Conservation (phyloP, 2,797 vertebrate genomes). For the Brachyrhaphis roseni region DNA sequence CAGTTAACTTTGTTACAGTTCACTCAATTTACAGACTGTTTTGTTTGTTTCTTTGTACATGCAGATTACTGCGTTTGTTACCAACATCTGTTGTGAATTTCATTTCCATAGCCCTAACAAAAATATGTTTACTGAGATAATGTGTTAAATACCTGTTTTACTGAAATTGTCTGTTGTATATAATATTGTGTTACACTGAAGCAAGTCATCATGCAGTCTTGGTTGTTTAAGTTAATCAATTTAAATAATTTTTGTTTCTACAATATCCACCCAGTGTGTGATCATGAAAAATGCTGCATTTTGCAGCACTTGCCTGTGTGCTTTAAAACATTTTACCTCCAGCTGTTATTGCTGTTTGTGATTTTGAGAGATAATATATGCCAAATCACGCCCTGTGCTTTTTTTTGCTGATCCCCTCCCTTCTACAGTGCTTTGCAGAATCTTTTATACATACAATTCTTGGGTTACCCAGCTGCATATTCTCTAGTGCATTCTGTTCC, state of each 20-base stretch:
- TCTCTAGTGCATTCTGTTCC: constrained; percentile 51
- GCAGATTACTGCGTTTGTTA: neutral
- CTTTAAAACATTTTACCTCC: constrained; percentile 26
- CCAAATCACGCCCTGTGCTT: constrained; percentile 59
- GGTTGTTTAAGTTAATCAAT: constrained; percentile 30
- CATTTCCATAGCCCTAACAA: neutral
- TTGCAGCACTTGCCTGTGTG: constrained; percentile 17
- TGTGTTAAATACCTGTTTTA: neutral
- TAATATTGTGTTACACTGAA: constrained; percentile 19
- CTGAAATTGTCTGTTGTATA: constrained; percentile 19
- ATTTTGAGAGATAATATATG: constrained; percentile 65
- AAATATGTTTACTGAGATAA: neutral
- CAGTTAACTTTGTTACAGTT: neutral
- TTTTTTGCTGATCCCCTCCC: constrained; percentile 66
- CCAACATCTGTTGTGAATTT: neutral
- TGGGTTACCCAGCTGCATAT: constrained; percentile 62
- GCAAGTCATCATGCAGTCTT: constrained; percentile 17
- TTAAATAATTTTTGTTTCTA: constrained; percentile 33
- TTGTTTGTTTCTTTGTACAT: neutral
- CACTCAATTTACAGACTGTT: neutral
- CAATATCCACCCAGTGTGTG: constrained; percentile 9
- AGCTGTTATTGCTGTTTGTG: constrained; percentile 37
- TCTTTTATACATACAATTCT: constrained; percentile 66
- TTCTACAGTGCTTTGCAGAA: constrained; percentile 56
- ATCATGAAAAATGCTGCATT: constrained; percentile 33